Percentiles rank a stretch among this genome's conserved stretches.
Conservation (phyloP, 1,140 invertebrate species). For the Conus ventricosus region DNA sequence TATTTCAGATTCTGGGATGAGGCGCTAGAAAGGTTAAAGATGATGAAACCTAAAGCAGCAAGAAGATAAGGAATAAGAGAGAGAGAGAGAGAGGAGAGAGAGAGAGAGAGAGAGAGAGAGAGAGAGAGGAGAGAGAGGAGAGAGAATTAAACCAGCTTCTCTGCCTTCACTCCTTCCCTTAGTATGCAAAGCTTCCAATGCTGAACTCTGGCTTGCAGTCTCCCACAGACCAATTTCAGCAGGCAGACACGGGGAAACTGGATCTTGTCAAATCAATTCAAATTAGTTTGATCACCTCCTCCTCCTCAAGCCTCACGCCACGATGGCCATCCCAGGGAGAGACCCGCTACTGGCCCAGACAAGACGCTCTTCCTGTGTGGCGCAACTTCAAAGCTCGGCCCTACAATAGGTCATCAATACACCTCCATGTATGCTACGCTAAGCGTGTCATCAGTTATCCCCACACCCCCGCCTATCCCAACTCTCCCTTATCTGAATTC, state of each 20-base stretch:
- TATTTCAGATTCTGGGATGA: neutral
- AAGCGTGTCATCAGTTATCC: neutral
- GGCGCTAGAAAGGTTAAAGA: neutral
- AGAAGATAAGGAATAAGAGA: neutral
- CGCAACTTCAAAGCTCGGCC: neutral
- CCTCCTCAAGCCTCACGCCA: slow-evolving; percentile 7
- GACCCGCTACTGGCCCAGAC: neutral
- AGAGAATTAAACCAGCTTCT: neutral
- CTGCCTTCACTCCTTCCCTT: neutral
- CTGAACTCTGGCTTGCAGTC: neutral
- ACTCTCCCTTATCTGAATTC: too few relatives aligned
- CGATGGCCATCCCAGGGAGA: neutral
- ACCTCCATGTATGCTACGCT: neutral
- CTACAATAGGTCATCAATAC: neutral
- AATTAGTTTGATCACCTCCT: slow-evolving; percentile 32
- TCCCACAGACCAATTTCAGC: neutral
- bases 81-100: neutral
- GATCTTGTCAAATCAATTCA: slow-evolving; percentile 33
- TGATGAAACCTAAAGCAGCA: neutral
- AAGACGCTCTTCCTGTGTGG: neutral
- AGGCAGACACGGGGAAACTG: slow-evolving; percentile 11
- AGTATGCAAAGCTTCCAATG: neutral
- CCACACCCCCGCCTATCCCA: neutral
- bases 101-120: neutral
- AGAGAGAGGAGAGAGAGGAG: neutral